Conservation (phyloP, 2,888 invertebrate species). For the Drosophila cognata region DNA sequence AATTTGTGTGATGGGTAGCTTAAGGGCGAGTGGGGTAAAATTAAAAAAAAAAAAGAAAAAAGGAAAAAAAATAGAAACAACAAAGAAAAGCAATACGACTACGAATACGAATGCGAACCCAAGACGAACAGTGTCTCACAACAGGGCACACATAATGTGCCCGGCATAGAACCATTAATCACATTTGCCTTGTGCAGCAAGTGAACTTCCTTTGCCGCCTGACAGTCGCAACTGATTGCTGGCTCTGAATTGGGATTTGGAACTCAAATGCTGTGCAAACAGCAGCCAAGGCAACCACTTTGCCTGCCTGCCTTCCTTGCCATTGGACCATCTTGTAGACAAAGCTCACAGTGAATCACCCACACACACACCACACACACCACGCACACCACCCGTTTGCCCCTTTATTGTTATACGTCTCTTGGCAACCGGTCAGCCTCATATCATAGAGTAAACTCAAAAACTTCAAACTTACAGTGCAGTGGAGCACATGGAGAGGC, state of each 20-base stretch:
- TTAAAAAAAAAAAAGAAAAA: constrained; percentile 4
- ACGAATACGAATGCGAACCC: constrained; percentile 27
- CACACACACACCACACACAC: constrained; percentile 4
- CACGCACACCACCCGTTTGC: constrained; percentile 5
- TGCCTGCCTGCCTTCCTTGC: constrained; percentile 17
- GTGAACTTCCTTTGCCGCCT: constrained; percentile 84
- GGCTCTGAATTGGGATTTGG: constrained; percentile 83
- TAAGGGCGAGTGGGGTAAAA: constrained; percentile 50
- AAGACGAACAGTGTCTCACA: constrained; percentile 45
- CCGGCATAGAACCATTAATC: constrained; percentile 84
- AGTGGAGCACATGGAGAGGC: background rate
- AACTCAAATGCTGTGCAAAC: constrained; percentile 70
- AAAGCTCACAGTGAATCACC: constrained; percentile 45
- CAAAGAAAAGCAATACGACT: constrained; percentile 46
- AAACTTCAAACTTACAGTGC: constrained; percentile 28
- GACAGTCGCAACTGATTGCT: constrained; percentile 84
- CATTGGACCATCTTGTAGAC: constrained; percentile 33
- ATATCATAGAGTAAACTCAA: constrained; percentile 50
- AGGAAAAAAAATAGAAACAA: constrained; percentile 31
- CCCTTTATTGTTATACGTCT: constrained; percentile 26
- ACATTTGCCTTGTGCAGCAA: constrained; percentile 83
- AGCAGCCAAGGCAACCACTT: constrained; percentile 27
- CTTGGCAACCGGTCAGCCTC: constrained; percentile 32
- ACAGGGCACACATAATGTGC: constrained; percentile 80
- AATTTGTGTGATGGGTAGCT: constrained; percentile 68